Percentiles rank a stretch among this genome's conserved stretches.
Evolutionary conservation across 1,140 invertebrate species (phyloP).

Genomic region (Leptonema lineaticorne): DNA sequence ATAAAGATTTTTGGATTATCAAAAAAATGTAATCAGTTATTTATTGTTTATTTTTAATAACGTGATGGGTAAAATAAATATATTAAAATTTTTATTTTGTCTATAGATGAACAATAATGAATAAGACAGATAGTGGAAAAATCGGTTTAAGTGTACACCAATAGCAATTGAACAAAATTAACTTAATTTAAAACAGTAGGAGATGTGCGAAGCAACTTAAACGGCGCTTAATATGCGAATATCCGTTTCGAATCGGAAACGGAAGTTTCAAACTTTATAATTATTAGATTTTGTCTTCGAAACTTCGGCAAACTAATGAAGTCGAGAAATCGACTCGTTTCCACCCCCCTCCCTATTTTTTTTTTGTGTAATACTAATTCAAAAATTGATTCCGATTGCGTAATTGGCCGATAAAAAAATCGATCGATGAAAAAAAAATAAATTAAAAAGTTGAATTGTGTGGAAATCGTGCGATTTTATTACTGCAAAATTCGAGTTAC

Average conservation of each 20-base stretch:
- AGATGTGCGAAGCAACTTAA: slow-evolving; percentile 5
- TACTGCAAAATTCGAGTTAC: too few species aligned
- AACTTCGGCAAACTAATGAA: slow-evolving; percentile 2
- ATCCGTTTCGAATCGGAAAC: slow-evolving; percentile 1
- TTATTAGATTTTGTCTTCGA: slow-evolving; percentile 16
- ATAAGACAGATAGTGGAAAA: not conserved
- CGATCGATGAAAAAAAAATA: not conserved
- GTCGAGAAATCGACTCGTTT: not conserved
- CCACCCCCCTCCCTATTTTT: too few species aligned
- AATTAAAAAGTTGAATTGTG: too few species aligned
- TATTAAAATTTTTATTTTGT: not conserved
- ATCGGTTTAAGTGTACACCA: not conserved
- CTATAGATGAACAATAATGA: not conserved
- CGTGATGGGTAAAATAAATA: too few species aligned
- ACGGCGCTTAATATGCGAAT: not conserved
- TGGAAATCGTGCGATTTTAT: too few species aligned
- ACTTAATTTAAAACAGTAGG: not conserved
- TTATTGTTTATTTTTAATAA: too few species aligned
- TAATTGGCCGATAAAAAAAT: not conserved
- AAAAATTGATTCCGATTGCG: not conserved
- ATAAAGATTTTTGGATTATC: too few species aligned
- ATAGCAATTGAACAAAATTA: not conserved
- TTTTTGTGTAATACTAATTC: too few species aligned
- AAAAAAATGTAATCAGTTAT: too few species aligned
- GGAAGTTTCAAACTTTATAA: slow-evolving; percentile 14